Conservation (phyloP, 1,140 invertebrate genomes). For the Bemisia tabaci region DNA sequence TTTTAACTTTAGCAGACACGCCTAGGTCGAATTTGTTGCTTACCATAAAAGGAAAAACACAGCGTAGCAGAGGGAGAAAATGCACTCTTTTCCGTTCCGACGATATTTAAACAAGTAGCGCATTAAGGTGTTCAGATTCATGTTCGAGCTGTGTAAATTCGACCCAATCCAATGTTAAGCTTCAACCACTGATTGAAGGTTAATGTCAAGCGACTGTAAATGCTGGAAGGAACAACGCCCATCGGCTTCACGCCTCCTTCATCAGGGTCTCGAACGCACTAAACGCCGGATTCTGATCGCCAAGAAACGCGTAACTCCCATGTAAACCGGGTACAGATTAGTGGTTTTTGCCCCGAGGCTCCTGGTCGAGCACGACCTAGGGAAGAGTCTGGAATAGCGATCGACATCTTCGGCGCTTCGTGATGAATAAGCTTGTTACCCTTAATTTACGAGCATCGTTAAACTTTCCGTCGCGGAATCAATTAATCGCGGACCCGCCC, state of each 20-base stretch:
- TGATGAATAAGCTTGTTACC: too few species aligned
- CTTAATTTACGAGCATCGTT: too few species aligned
- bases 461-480: too few species aligned
- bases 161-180: neutral
- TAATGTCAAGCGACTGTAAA: neutral
- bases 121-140: neutral
- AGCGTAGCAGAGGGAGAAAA: neutral
- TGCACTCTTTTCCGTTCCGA: neutral
- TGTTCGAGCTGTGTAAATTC: neutral
- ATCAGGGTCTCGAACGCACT: neutral
- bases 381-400: neutral
- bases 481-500: too few species aligned
- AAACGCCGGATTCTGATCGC: neutral
- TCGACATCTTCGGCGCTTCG: neutral
- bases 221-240: neutral
- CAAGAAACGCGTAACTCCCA: too few species aligned
- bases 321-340: too few species aligned
- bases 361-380: neutral
- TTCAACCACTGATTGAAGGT: neutral
- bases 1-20: too few species aligned
- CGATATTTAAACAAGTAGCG: neutral
- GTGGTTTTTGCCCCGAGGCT: neutral
- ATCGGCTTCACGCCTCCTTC: neutral
- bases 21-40: neutral
- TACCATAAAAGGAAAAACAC: neutral